These are phyloP conservation scores for Cavia aperea DNA, from an alignment of 2,113 vertebrate species.

Conservation along the genomic window DNA sequence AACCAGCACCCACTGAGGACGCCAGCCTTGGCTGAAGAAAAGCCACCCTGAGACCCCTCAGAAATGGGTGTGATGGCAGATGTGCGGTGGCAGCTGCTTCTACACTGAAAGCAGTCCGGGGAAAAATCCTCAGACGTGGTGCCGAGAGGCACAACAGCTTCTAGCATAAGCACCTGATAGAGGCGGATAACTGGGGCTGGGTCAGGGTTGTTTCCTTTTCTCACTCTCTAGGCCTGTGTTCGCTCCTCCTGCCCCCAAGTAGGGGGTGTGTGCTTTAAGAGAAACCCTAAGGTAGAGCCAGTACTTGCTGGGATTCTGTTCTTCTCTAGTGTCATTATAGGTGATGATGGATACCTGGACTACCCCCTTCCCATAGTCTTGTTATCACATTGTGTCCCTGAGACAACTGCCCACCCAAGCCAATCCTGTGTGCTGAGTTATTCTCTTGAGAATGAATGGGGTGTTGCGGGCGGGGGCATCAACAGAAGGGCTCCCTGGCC, in stretches of 20 bases:
- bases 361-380: background rate
- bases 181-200: fast-evolving
- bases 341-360: slow-evolving; percentile 21
- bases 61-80: background rate
- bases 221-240: background rate
- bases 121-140: background rate
- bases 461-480: background rate
- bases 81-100: background rate
- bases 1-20: background rate
- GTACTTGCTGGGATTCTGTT: background rate
- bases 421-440: background rate
- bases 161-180: background rate
- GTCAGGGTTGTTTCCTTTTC: background rate
- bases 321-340: background rate
- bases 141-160: background rate
- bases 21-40: background rate
- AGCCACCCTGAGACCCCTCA: background rate
- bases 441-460: background rate
- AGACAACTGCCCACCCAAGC: background rate
- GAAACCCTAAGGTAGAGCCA: background rate
- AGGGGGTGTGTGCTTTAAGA: background rate
- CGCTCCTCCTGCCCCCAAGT: too few relatives aligned
- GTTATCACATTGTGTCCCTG: too few relatives aligned
- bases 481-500: slow-evolving; percentile 30
- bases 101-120: background rate